These are phyloP conservation scores for Alcedo atthis DNA, from an alignment of 2,797 vertebrate genomes.

Conservation along the genomic window DNA sequence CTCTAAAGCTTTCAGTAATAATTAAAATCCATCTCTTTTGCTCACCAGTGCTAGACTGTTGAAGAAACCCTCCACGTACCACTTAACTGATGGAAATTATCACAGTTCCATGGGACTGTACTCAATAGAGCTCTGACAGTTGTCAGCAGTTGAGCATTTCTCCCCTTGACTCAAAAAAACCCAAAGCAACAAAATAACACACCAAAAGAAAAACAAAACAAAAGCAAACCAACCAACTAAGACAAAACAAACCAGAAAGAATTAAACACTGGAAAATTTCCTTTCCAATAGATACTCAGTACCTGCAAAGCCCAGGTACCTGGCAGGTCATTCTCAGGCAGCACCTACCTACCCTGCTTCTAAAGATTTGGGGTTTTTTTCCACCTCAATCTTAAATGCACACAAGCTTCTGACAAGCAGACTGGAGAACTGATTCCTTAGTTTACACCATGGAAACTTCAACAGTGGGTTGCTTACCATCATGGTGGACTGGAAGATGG, in stretches of 20 bases:
- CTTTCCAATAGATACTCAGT: background rate
- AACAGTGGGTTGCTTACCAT: background rate
- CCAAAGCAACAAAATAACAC: too few species aligned
- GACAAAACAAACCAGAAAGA: background rate
- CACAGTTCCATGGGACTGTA: background rate
- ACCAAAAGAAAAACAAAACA: too few species aligned
- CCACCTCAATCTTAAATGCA: background rate
- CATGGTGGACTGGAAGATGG: background rate
- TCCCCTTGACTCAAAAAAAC: background rate
- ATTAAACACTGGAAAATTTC: background rate
- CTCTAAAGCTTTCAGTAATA: background rate
- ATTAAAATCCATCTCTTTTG: background rate
- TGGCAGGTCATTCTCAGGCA: background rate
- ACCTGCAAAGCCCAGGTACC: background rate
- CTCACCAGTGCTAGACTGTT: background rate
- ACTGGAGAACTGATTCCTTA: background rate
- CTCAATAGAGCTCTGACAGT: background rate
- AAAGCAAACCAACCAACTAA: too few species aligned
- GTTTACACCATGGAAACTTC: background rate
- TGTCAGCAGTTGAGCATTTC: background rate
- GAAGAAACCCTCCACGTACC: background rate
- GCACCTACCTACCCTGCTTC: rapidly evolving
- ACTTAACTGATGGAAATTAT: background rate
- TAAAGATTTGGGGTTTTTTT: background rate
- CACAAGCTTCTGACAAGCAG: background rate